Conservation (phyloP, 2,113 vertebrate species). For the Odontophorus gujanensis region DNA sequence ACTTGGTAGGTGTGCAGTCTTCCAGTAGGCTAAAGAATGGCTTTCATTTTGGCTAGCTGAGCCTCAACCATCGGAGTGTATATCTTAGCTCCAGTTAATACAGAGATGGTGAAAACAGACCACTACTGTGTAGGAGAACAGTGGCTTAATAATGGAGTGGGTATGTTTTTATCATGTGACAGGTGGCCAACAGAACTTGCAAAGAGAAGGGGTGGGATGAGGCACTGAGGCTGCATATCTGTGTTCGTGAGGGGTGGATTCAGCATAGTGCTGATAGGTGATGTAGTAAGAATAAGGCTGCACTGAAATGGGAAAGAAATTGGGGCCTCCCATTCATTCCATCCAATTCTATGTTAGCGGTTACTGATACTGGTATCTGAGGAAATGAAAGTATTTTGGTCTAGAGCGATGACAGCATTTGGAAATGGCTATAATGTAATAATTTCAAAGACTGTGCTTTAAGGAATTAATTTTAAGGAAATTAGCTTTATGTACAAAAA, state of each 20-base stretch:
- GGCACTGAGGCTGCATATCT: not conserved
- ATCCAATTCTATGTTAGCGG: not conserved
- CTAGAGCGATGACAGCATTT: not conserved
- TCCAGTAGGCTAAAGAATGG: not conserved
- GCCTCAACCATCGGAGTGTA: not conserved
- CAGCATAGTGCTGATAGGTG: not conserved
- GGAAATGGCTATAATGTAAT: not conserved
- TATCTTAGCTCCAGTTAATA: not conserved
- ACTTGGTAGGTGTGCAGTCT: not conserved
- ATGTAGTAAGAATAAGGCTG: not conserved
- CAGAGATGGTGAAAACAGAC: not conserved
- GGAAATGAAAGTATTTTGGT: not conserved
- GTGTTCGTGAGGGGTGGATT: not conserved
- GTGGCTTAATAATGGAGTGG: not conserved
- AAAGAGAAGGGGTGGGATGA: not conserved
- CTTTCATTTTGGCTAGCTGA: not conserved
- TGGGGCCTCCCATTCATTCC: accelerated
- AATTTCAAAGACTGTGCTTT: accelerated
- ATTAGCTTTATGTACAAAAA: not conserved
- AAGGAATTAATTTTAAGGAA: not conserved
- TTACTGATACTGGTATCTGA: not conserved
- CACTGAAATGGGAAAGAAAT: not conserved
- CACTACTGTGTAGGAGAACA: not conserved
- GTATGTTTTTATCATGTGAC: not conserved
- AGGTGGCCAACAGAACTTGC: not conserved